Evolutionary conservation across 2,797 vertebrate genomes (phyloP).

Genomic region (Hephaestus fuliginosus): DNA sequence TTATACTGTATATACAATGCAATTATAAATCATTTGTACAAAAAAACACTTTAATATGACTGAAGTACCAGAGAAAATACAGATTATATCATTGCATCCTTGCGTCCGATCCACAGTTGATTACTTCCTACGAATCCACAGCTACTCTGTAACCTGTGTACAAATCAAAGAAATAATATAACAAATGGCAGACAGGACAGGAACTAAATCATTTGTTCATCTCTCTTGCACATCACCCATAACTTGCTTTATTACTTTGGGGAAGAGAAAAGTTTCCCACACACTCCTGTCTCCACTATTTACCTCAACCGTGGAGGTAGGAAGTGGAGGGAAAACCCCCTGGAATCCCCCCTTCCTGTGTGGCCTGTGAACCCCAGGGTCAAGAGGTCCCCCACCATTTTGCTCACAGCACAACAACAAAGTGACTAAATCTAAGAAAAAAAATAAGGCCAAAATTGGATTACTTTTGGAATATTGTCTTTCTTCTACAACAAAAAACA

Average conservation of each 20-base stretch:
- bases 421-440: not conserved
- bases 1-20: not conserved
- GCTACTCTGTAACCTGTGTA: not conserved
- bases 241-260: conserved; percentile 32
- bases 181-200: conserved; percentile 37
- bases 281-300: conserved; percentile 64
- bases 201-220: conserved; percentile 54
- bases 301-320: conserved; percentile 78
- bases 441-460: not conserved
- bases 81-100: no score
- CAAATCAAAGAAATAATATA: not conserved
- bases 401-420: not conserved
- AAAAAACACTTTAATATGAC: not conserved
- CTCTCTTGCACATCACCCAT: conserved; percentile 25
- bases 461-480: not conserved
- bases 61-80: not conserved
- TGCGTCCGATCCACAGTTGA: not conserved
- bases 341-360: conserved; percentile 69
- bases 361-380: conserved; percentile 65
- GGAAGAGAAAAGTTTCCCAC: conserved; percentile 66
- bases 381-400: conserved; percentile 3
- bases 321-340: conserved; percentile 69
- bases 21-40: not conserved
- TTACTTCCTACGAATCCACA: not conserved
- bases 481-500: not conserved